phyloP scores from a whole-genome alignment of 2,888 invertebrate species.

The Hemistola chrysoprasaria region DNA sequence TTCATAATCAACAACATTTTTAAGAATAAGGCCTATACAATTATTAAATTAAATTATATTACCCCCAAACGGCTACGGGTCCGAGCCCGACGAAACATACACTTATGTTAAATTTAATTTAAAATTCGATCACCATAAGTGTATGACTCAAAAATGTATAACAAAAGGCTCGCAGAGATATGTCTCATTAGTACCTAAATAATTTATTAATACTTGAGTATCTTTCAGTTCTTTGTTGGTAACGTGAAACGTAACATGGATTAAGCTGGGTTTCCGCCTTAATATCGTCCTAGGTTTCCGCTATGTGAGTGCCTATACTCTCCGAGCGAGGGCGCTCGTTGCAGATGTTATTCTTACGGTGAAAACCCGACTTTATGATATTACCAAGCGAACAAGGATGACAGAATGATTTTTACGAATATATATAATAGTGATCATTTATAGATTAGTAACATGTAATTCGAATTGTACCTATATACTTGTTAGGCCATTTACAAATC shows the following conservation, averaged over 20 bases:
- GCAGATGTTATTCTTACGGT: no score
- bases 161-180: constrained; percentile 35
- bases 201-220: constrained; percentile 13
- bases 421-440: no score
- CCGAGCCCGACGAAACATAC: constrained; percentile 31
- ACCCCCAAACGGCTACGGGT: constrained; percentile 41
- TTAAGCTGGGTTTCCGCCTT: constrained; percentile 10
- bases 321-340: no score
- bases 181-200: constrained; percentile 29
- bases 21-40: constrained; percentile 54
- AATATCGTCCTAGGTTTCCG: no score
- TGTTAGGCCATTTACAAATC: constrained; percentile 5
- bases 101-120: constrained; percentile 28
- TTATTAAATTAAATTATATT: constrained; percentile 37
- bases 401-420: constrained; percentile 8
- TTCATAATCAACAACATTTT: constrained; percentile 61
- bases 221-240: constrained; percentile 29
- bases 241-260: constrained; percentile 11
- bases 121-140: constrained; percentile 26
- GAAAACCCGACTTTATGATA: no score
- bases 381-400: constrained; percentile 17
- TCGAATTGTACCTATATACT: neutral
- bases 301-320: no score
- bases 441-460: neutral
- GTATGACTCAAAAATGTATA: constrained; percentile 26